Percentiles rank a stretch among this genome's conserved stretches.
Conservation (phyloP, 35 echinoderm and acorn worm species). For the Diadema setosum region DNA sequence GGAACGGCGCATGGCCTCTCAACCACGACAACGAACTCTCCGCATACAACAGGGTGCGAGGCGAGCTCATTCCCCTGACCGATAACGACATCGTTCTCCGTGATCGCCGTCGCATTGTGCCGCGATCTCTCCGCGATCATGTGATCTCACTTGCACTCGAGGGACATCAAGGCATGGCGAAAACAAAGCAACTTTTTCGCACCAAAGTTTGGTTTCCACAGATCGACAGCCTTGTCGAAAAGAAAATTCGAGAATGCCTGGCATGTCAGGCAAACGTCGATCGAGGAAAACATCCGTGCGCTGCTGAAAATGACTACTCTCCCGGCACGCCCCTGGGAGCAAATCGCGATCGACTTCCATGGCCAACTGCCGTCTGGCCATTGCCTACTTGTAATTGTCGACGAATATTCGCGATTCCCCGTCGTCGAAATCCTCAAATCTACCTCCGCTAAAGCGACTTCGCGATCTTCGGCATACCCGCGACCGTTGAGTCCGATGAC, state of each 20-base stretch:
- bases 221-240: slow-evolving; percentile 31
- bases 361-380: slow-evolving; percentile 48
- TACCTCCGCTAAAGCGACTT: neutral
- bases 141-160: slow-evolving; percentile 50
- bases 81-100: slow-evolving; percentile 9
- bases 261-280: slow-evolving; percentile 26
- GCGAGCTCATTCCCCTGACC: slow-evolving; percentile 23
- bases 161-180: slow-evolving; percentile 52
- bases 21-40: no score
- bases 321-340: neutral
- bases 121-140: neutral
- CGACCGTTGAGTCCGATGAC: slow-evolving; percentile 48
- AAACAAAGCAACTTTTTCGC: slow-evolving; percentile 58
- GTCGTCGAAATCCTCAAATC: slow-evolving; percentile 38
- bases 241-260: slow-evolving; percentile 27
- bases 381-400: slow-evolving; percentile 30
- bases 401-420: slow-evolving; percentile 58
- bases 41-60: neutral
- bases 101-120: slow-evolving; percentile 28
- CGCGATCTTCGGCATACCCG: slow-evolving; percentile 50
- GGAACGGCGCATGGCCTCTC: neutral
- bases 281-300: neutral
- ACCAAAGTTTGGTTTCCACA: slow-evolving; percentile 64
- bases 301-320: slow-evolving; percentile 23
- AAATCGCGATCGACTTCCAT: slow-evolving; percentile 37